These are phyloP conservation scores for Melanostoma scalare DNA, from an alignment of 2,888 invertebrate genomes.

Conservation along the genomic window DNA sequence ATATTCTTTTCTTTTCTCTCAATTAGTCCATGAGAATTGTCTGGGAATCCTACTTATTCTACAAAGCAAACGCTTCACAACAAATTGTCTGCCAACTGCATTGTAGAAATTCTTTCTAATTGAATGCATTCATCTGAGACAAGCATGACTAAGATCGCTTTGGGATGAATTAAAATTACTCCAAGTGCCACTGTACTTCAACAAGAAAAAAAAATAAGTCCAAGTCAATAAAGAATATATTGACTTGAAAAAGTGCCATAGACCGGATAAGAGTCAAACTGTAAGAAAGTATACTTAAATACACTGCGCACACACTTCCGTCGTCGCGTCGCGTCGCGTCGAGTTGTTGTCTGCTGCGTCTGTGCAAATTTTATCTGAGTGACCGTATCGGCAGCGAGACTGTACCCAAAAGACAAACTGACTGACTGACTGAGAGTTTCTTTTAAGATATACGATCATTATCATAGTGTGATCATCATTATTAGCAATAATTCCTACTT, in stretches of 20 bases:
- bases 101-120: constrained; percentile 46
- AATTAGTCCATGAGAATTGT: constrained; percentile 47
- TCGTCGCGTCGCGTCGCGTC: constrained; percentile 3
- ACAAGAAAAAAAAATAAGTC: constrained; percentile 5
- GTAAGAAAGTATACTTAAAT: constrained; percentile 4
- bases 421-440: constrained; percentile 15
- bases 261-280: constrained; percentile 42
- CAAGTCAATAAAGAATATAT: not conserved
- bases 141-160: constrained; percentile 48
- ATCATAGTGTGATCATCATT: constrained; percentile 37
- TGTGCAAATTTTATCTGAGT: constrained; percentile 43
- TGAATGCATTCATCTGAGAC: constrained; percentile 40
- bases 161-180: constrained; percentile 27
- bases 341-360: not conserved
- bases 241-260: constrained; percentile 25
- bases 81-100: constrained; percentile 24
- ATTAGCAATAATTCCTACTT: constrained; percentile 48
- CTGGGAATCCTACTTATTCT: constrained; percentile 45
- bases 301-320: constrained; percentile 15
- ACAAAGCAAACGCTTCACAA: constrained; percentile 13
- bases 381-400: constrained; percentile 53
- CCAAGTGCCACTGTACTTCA: constrained; percentile 6
- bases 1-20: not conserved
- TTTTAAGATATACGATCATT: constrained; percentile 24
- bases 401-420: constrained; percentile 45